phyloP scores from a whole-genome alignment of 2,888 invertebrate species.

The Erannis defoliaria region DNA sequence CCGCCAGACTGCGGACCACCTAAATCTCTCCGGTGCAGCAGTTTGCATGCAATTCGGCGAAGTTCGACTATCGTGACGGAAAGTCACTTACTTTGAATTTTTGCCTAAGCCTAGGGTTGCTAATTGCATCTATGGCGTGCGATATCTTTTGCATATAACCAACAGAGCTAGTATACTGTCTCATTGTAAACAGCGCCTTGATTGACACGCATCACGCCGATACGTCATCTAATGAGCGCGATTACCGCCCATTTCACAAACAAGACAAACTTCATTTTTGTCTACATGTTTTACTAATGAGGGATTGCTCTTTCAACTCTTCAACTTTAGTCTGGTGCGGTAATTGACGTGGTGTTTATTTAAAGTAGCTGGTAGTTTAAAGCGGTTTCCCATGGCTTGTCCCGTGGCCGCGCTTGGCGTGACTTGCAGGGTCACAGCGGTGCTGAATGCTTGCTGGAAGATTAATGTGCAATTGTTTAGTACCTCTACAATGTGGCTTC shows the following conservation, averaged over 20 bases:
- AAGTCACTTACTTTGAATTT: too few relatives aligned
- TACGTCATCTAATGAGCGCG: slow-evolving; percentile 73
- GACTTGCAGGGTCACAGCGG: slow-evolving; percentile 52
- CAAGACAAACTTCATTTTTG: slow-evolving; percentile 63
- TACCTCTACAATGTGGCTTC: slow-evolving; percentile 21
- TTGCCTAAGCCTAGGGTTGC: too few relatives aligned
- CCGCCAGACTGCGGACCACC: too few relatives aligned
- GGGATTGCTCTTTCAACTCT: slow-evolving; percentile 47
- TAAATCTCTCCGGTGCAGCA: too few relatives aligned
- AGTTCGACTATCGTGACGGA: too few relatives aligned
- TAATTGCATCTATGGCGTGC: too few relatives aligned
- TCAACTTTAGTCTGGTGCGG: slow-evolving; percentile 41
- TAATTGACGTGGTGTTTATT: slow-evolving; percentile 59
- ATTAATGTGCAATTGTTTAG: slow-evolving; percentile 49
- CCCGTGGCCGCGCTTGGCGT: slow-evolving; percentile 30
- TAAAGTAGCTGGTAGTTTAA: slow-evolving; percentile 40
- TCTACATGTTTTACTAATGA: slow-evolving; percentile 63
- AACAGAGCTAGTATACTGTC: slow-evolving; percentile 6
- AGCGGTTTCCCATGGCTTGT: slow-evolving; percentile 37
- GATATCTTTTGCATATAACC: too few relatives aligned
- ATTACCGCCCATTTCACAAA: slow-evolving; percentile 68
- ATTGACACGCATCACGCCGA: slow-evolving; percentile 77
- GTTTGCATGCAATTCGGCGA: too few relatives aligned
- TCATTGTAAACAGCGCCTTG: slow-evolving; percentile 48
- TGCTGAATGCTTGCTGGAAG: slow-evolving; percentile 49